Evolutionary conservation across 1,140 invertebrate species (phyloP), one percentile per base, ranked within the genome.

Genomic region (Drosophila parabipectinata): DNA sequence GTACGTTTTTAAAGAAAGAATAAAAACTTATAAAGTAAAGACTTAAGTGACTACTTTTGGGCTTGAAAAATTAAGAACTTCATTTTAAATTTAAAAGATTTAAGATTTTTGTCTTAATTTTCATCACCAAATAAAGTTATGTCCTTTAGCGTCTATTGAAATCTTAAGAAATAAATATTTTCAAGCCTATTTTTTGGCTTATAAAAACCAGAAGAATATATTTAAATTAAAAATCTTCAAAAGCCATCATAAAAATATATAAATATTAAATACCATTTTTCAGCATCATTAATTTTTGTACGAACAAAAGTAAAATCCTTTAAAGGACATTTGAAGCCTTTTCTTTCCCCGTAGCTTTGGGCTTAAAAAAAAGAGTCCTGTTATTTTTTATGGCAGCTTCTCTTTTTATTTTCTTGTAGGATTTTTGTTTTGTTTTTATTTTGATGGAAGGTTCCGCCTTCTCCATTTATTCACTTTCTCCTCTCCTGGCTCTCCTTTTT

Each of bases 1-100:
- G 15, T 18, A 52, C 80, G 81, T 85, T 83, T 85, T 77, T 66
- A 80, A 76, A 72, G 72, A 41, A 61, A 51, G 55, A 55, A 37
- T 12, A 4, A 48, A 72, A 84, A 67, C 68, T 67, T 79, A 48
- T 71, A 79, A 74, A 72, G 9, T 8, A 63, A 79, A 59, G 34
- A 63, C 37, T 60, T 26, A 10, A 15, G 34, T 30, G 41, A 4
- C 52, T 52, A 5, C 30, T 34, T 30, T 58, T 45, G 18, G 15
- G 18, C n/a, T 26, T 53, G 28, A 48, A 50, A n/a, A n/a, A 41
- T 28, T 28, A 6, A 28, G 1, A 7, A 6, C 5, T 28, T 6
- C 6, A 28, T 28, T 28, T 6, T 28, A 28, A 28, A 28, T 28
- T 28, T 28, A 26, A 26, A 26, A 26, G 18, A 18, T 15, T 15